Conservation (phyloP, 2,797 vertebrate species). For the Myotis myotis region DNA sequence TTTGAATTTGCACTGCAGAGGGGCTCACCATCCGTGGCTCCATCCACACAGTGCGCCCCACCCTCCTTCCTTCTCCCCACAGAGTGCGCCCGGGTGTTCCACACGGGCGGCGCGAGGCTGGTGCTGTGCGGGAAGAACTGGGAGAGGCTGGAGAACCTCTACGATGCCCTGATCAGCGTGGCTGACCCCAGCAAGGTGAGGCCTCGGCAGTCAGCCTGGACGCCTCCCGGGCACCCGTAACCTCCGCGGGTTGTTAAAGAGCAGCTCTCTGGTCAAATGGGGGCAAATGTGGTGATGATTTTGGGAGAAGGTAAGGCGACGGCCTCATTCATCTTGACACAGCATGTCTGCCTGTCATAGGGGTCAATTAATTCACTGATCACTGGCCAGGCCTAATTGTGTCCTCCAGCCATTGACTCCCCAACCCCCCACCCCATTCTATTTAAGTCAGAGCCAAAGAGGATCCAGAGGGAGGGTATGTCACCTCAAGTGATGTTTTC, state of each 20-base stretch:
- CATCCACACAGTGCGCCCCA: background rate
- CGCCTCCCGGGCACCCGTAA: background rate
- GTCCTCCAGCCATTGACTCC: background rate
- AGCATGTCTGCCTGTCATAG: background rate
- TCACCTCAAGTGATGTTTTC: background rate
- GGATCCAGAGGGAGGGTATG: background rate
- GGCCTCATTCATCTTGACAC: background rate
- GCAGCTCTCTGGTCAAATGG: no score
- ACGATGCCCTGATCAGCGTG: constrained; percentile 88
- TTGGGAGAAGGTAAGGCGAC: background rate
- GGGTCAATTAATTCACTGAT: background rate
- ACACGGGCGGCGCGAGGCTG: constrained; percentile 92
- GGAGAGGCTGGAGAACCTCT: constrained; percentile 93
- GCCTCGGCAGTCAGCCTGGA: background rate
- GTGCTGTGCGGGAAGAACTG: constrained; percentile 93
- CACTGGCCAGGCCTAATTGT: background rate
- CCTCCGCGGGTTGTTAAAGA: background rate
- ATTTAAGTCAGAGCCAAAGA: background rate
- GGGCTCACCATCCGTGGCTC: background rate
- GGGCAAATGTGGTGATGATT: background rate
- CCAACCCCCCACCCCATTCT: background rate
- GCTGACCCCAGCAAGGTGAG: constrained; percentile 92
- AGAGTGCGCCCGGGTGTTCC: constrained; percentile 95
- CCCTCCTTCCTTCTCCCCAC: constrained; percentile 40
- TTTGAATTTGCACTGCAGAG: background rate